Evolutionary conservation across 2,113 vertebrate species (phyloP).

Genomic region (Pardalotus punctatus): DNA sequence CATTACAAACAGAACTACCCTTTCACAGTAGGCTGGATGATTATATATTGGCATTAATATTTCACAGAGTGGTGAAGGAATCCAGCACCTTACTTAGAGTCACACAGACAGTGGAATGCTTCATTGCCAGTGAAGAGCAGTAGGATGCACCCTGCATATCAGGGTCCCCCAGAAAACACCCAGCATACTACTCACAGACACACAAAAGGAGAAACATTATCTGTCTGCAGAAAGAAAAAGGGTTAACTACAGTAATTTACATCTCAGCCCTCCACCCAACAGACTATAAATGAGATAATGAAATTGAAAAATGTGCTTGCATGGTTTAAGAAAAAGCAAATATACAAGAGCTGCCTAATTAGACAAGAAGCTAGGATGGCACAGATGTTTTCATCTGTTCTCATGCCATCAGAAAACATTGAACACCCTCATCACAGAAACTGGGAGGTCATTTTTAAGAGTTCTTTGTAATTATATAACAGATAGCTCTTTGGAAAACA

Average conservation of each 20-base stretch:
- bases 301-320: neutral
- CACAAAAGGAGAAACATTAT: neutral
- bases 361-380: neutral
- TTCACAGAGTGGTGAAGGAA: neutral
- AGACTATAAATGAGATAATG: neutral
- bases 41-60: neutral
- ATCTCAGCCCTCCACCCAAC: neutral
- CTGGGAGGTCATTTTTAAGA: neutral
- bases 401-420: neutral
- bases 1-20: neutral
- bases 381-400: neutral
- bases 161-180: neutral
- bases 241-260: neutral
- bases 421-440: neutral
- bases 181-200: neutral
- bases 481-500: slow-evolving; percentile 38
- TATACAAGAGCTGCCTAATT: slow-evolving; percentile 1
- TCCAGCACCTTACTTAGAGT: neutral
- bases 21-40: neutral
- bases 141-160: rapidly evolving
- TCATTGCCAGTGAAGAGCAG: rapidly evolving
- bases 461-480: slow-evolving; percentile 55
- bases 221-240: neutral
- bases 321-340: slow-evolving; percentile 50
- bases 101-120: neutral